Percentiles rank a stretch among this genome's conserved stretches.
These are phyloP conservation scores for Leucoraja ocellata DNA, from an alignment of 2,797 vertebrate species.

Conservation along the genomic window DNA sequence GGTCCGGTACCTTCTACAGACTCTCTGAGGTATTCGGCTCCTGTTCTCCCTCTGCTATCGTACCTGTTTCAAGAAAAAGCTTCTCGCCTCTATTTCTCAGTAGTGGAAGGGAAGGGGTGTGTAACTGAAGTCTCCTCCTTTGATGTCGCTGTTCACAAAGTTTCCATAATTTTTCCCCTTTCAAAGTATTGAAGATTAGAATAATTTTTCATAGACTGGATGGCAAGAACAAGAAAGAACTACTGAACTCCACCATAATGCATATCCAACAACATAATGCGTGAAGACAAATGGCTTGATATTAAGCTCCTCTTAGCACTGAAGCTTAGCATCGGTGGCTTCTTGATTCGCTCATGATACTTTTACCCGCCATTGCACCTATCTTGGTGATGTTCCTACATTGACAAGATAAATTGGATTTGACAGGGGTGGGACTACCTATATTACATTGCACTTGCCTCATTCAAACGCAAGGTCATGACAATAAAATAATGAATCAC, in stretches of 20 bases:
- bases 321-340: not conserved
- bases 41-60: not conserved
- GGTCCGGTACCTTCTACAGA: no score
- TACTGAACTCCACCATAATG: no score
- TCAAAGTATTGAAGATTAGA: not conserved
- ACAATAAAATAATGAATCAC: not conserved
- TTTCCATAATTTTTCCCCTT: not conserved
- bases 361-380: not conserved
- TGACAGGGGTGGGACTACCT: not conserved
- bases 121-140: not conserved
- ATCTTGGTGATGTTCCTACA: no score
- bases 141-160: not conserved
- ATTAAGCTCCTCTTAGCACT: not conserved
- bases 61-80: not conserved
- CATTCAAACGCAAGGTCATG: not conserved
- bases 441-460: not conserved
- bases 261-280: not conserved
- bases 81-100: not conserved
- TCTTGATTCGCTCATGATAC: no score
- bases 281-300: not conserved
- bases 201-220: not conserved
- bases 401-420: not conserved
- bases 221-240: not conserved
- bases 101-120: not conserved
- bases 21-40: not conserved